Conservation (phyloP, 2,113 vertebrate species). For the Peucedramus taeniatus region DNA sequence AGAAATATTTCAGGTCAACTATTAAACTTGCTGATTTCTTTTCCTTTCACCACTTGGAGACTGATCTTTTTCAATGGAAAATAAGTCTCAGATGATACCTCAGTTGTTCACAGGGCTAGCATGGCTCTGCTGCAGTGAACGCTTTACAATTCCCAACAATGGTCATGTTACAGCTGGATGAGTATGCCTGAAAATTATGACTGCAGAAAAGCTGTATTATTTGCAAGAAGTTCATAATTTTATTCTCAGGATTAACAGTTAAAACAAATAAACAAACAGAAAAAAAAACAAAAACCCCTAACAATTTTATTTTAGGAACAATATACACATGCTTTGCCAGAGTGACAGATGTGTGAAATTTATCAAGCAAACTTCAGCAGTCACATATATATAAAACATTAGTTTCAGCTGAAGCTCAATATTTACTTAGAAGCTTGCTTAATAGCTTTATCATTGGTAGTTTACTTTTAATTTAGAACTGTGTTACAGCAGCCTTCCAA, state of each 20-base stretch:
- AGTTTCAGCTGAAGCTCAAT: background rate
- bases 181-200: background rate
- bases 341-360: constrained; percentile 29
- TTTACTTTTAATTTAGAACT: constrained; percentile 39
- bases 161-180: background rate
- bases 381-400: background rate
- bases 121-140: background rate
- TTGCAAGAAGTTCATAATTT: background rate
- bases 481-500: background rate
- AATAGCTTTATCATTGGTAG: constrained; percentile 2
- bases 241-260: background rate
- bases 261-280: too few species aligned
- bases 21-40: background rate
- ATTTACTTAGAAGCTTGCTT: constrained; percentile 10
- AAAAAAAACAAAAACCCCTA: background rate
- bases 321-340: background rate
- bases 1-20: background rate
- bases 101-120: background rate
- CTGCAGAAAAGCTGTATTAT: background rate
- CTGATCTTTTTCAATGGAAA: background rate
- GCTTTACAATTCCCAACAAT: background rate
- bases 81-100: background rate
- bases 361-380: constrained; percentile 12
- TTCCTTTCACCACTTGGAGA: background rate
- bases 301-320: background rate